Evolutionary conservation across 2,797 vertebrate genomes (phyloP), one percentile per base, ranked within the genome.

Genomic region (Glossophaga mutica): DNA sequence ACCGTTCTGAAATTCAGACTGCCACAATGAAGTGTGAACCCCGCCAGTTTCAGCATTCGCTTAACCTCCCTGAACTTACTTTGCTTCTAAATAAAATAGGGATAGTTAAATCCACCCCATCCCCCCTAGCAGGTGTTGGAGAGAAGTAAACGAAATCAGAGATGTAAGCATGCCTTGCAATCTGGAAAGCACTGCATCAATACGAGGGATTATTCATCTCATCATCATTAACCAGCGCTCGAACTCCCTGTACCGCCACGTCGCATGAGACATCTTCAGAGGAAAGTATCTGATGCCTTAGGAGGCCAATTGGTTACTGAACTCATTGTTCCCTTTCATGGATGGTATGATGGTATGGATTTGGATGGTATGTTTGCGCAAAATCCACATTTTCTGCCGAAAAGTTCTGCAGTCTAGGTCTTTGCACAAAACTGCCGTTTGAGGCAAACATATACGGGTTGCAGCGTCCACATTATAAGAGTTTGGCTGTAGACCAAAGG

Each of bases 81-180:
- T 97, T 93, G 39, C 39, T 94, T 74, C 46, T 65, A 83, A 87
- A 83, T 83, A 92, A 88, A 92, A 84, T 9, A 52, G 22, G 29
- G 32, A 84, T 88, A 85, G 93, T 76, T 89, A 96, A 94, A 95
- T 88, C 91, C 59, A 86, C 76, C 24, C 15, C 50, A 34, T 8
- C 39, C 79, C n/a, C 19, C 91, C 87, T 96, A 67, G 19, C 76
- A 92, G 44, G 37, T 79, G 22, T 70, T 95, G 85, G 37, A 78
- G 39, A 94, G 73, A 96, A 96, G 93, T 88, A 97, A 94, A 86
- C 83, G 19, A 92, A 94, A 90, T 92, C 74, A 81, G 96, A 94
- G 52, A 82, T n/a, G 9, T 86, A 59, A 67, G 24, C 65, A 22
- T 5, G 19, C 1, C 65, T 88, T 86, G 32, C 79, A 93, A 92